A percentile compares a stretch with the other conserved stretches of the same genome.
These are phyloP conservation scores for Dermatophagoides farinae DNA, from an alignment of 1,140 invertebrate genomes.

Conservation along the genomic window DNA sequence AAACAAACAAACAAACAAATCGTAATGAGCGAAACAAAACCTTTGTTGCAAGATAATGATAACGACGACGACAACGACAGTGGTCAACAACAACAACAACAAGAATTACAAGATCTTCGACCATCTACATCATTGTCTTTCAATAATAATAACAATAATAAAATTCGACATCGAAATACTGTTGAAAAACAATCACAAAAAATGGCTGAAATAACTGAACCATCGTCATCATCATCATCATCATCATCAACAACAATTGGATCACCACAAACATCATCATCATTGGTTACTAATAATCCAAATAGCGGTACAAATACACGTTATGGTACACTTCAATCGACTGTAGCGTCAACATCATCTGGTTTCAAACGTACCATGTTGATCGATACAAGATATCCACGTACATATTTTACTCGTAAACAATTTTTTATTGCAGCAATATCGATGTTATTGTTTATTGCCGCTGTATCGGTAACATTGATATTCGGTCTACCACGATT, in stretches of 20 bases:
- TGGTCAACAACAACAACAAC: too few species aligned
- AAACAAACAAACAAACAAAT: too few species aligned
- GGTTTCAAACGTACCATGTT: background rate
- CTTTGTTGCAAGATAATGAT: background rate
- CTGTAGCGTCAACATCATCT: background rate
- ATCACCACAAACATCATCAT: too few species aligned
- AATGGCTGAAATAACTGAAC: background rate
- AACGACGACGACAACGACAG: background rate
- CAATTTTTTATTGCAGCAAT: background rate
- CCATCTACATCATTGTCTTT: background rate
- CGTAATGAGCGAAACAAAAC: background rate
- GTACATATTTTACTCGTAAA: conserved; percentile 1
- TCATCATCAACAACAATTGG: background rate
- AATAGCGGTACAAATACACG: background rate
- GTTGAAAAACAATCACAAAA: too few species aligned
- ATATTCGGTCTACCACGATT: conserved; percentile 5
- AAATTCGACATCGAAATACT: background rate
- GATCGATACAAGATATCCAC: background rate
- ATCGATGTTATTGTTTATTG: background rate
- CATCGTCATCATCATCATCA: background rate
- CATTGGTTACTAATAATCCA: background rate
- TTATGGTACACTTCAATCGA: background rate
- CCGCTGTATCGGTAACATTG: background rate
- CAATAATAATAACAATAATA: background rate
- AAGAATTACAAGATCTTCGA: background rate